A percentile compares a stretch with the other conserved stretches of the same genome.
These are phyloP conservation scores for Gobionotothen gibberifrons DNA, from an alignment of 2,797 vertebrate genomes.

Conservation along the genomic window DNA sequence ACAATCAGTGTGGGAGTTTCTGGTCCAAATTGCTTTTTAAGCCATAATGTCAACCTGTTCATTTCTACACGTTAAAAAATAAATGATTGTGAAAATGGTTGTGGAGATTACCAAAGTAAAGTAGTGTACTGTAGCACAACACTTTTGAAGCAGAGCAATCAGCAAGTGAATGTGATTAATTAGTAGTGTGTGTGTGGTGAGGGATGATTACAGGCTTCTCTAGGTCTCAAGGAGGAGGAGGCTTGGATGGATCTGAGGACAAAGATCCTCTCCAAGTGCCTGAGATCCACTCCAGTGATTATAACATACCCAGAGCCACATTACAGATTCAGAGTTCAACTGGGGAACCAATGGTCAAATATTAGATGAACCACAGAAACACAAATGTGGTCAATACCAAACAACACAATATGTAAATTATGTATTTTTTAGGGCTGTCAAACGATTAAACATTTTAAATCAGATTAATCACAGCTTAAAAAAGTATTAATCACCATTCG, in stretches of 20 bases:
- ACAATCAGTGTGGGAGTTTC: neutral
- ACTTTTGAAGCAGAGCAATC: neutral
- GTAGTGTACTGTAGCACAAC: neutral
- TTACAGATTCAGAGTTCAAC: neutral
- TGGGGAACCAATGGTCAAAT: slow-evolving; percentile 9
- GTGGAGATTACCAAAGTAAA: neutral
- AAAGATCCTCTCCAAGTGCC: slow-evolving; percentile 41
- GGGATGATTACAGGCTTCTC: neutral
- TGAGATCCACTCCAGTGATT: slow-evolving; percentile 50
- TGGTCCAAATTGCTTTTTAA: neutral
- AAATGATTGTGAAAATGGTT: neutral
- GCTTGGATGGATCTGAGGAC: slow-evolving; percentile 19
- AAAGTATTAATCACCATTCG: no score
- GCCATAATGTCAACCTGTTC: neutral
- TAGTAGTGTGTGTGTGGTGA: neutral
- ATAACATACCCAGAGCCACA: slow-evolving; percentile 48
- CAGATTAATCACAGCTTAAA: no score
- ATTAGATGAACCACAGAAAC: neutral
- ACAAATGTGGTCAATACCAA: neutral
- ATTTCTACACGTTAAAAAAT: neutral
- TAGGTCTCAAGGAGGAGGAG: neutral
- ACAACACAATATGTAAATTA: neutral
- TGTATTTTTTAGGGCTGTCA: no score
- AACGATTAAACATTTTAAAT: no score
- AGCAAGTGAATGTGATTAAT: neutral